Conservation (phyloP, 2,113 vertebrate genomes). For the Irena cyanogastra region DNA sequence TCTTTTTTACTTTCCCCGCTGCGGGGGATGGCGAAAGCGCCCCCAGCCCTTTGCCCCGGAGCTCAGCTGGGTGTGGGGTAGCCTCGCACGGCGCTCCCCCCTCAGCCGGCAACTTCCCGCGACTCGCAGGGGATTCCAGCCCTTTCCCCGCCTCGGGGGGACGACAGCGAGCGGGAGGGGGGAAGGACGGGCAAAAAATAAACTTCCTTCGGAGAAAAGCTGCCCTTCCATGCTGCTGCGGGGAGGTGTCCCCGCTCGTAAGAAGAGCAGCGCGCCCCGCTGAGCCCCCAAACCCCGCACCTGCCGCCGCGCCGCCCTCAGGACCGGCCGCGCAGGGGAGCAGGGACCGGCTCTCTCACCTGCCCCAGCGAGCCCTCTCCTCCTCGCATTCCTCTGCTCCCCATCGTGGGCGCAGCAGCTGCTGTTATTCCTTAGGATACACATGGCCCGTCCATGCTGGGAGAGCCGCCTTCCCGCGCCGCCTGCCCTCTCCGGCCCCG, state of each 20-base stretch:
- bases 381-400: constrained; percentile 14
- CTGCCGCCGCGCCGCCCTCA: background rate
- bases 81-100: background rate
- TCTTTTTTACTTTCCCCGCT: background rate
- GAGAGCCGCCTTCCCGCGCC: background rate
- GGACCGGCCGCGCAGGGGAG: background rate
- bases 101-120: background rate
- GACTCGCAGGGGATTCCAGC: background rate
- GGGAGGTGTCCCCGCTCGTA: background rate
- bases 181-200: background rate
- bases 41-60: background rate
- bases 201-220: background rate
- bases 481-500: constrained; percentile 21
- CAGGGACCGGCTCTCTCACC: background rate
- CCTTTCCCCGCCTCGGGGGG: background rate
- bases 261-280: background rate
- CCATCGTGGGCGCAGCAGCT: constrained; percentile 25
- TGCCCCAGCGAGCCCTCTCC: constrained; percentile 9
- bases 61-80: background rate
- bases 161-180: background rate
- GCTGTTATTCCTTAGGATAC: constrained; percentile 25
- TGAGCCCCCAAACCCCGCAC: background rate
- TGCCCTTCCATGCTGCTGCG: too few species aligned
- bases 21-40: background rate
- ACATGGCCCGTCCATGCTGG: constrained; percentile 23